Evolutionary conservation across 2,113 vertebrate genomes (phyloP).

Genomic region (Phaethornis superciliosus): DNA sequence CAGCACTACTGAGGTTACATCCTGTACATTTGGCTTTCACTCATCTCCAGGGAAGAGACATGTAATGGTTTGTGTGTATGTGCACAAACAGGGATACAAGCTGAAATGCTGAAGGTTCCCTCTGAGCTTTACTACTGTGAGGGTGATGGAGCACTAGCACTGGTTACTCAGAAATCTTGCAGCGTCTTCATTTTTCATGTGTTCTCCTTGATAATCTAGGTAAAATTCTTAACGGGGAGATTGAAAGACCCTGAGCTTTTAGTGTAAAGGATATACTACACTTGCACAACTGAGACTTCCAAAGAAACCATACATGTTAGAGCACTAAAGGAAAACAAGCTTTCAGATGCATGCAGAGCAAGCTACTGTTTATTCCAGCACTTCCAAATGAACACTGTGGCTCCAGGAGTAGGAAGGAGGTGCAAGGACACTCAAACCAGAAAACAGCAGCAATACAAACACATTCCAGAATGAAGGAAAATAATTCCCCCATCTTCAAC

Average conservation of each 20-base stretch:
- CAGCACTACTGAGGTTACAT: accelerated
- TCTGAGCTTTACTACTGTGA: neutral
- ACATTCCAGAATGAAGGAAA: neutral
- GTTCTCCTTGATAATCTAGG: neutral
- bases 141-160: neutral
- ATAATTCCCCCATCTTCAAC: neutral
- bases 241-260: neutral
- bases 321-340: neutral
- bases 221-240: neutral
- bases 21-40: neutral
- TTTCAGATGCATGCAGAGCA: neutral
- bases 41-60: neutral
- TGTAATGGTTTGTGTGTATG: no score
- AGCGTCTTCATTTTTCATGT: accelerated
- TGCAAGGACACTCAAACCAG: neutral
- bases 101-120: neutral
- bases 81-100: neutral
- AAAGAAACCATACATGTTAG: neutral
- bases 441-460: neutral
- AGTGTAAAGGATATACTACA: accelerated
- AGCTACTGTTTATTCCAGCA: neutral
- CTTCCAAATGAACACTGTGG: neutral
- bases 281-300: neutral
- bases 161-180: neutral
- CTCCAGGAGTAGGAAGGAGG: neutral